Percentiles rank a stretch among this genome's conserved stretches.
Conservation (phyloP, 2,888 invertebrate species). For the Hololepta plana region DNA sequence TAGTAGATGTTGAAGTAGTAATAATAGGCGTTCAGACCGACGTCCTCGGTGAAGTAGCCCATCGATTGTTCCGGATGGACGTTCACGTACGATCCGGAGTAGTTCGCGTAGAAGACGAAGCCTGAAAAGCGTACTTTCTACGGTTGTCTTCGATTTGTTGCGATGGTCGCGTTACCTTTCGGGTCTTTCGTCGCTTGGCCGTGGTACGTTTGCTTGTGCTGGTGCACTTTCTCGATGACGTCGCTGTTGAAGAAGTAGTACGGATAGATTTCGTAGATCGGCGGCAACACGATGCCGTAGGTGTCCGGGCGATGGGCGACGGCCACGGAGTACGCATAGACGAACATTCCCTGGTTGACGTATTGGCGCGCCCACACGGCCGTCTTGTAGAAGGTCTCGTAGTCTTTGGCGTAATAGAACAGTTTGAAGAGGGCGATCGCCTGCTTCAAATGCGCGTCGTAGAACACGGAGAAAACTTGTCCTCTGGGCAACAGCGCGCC, state of each 20-base stretch:
- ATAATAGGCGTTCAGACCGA: constrained; percentile 46
- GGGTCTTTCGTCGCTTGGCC: too few relatives aligned
- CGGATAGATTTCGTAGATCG: constrained; percentile 55
- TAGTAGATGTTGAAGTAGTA: constrained; percentile 40
- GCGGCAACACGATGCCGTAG: constrained; percentile 45
- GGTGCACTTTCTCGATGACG: constrained; percentile 45
- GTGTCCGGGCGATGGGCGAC: constrained; percentile 44
- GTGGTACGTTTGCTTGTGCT: constrained; percentile 36
- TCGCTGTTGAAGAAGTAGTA: constrained; percentile 50
- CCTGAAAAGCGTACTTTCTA: constrained; percentile 25
- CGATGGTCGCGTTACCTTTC: constrained; percentile 13
- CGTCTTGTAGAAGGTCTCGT: constrained; percentile 46
- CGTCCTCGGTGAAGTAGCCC: constrained; percentile 55
- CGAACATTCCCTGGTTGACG: constrained; percentile 49
- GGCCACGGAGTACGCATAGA: constrained; percentile 43
- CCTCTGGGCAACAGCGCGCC: constrained; percentile 37
- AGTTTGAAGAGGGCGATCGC: constrained; percentile 44
- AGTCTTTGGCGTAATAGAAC: constrained; percentile 51
- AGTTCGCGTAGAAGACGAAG: constrained; percentile 43
- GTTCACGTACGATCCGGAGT: constrained; percentile 35
- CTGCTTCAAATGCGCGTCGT: constrained; percentile 41
- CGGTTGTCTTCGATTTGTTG: constrained; percentile 3
- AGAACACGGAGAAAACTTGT: constrained; percentile 40
- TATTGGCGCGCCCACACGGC: constrained; percentile 48
- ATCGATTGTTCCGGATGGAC: constrained; percentile 36